phyloP scores from a whole-genome alignment of 2,113 vertebrate genomes.

The Cheilinus undulatus region DNA sequence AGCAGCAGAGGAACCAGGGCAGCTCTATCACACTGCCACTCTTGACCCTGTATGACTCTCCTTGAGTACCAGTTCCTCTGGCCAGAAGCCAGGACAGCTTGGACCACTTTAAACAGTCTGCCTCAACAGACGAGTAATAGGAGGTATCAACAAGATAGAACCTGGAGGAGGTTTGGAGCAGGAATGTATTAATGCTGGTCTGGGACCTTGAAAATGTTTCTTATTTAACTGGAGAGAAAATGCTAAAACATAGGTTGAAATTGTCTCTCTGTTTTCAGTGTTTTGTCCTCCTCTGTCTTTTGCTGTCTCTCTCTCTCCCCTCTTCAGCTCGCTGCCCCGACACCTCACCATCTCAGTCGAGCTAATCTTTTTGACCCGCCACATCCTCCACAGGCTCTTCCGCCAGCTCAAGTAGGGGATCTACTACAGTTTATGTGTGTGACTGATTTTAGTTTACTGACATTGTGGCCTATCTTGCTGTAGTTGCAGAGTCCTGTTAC shows the following conservation, averaged over 20 bases:
- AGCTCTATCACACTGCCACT: conserved; percentile 57
- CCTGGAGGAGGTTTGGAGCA: background rate
- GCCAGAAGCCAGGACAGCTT: conserved; percentile 28
- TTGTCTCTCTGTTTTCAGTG: background rate
- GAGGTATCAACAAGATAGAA: background rate
- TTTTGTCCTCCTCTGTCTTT: background rate
- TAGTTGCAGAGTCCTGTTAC: conserved; percentile 38
- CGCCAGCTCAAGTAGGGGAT: conserved; percentile 49
- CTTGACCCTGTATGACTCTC: conserved; percentile 72
- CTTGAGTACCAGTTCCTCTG: conserved; percentile 44
- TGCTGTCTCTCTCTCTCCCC: background rate
- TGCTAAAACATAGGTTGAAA: background rate
- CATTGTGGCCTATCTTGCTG: conserved; percentile 14
- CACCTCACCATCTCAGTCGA: conserved; percentile 52
- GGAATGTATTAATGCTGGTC: background rate
- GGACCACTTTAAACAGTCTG: conserved; percentile 45
- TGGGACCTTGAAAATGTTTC: background rate
- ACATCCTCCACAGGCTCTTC: conserved; percentile 65
- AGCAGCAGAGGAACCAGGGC: conserved; percentile 49
- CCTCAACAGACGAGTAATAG: conserved; percentile 10
- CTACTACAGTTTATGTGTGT: conserved; percentile 29
- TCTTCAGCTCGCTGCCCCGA: conserved; percentile 31
- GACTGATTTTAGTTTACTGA: conserved; percentile 13
- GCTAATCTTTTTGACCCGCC: conserved; percentile 71
- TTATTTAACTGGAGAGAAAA: background rate